phyloP scores from a whole-genome alignment of 2,113 vertebrate genomes.

The Phodopus roborovskii region DNA sequence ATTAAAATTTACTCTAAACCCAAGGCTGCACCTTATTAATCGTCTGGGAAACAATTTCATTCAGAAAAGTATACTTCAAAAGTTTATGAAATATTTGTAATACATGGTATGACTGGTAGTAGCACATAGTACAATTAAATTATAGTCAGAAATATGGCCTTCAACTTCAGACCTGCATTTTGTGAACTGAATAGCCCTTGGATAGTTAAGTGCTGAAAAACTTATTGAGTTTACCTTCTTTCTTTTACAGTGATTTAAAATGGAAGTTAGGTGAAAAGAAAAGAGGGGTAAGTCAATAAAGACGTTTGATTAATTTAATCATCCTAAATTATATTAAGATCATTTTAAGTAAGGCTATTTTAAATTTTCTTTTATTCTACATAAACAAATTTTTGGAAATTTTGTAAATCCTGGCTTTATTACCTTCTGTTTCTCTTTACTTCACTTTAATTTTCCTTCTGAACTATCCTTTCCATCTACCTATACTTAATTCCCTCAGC shows the following conservation, averaged over 20 bases:
- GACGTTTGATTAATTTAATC: conserved; percentile 40
- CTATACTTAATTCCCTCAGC: not conserved
- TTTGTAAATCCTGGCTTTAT: conserved; percentile 55
- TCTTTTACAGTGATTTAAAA: conserved; percentile 51
- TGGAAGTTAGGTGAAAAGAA: conserved; percentile 55
- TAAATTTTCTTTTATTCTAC: conserved; percentile 25
- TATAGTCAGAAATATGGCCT: not conserved
- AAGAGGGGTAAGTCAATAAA: conserved; percentile 55
- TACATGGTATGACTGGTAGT: not conserved
- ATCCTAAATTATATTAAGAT: conserved; percentile 27
- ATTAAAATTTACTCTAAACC: not conserved
- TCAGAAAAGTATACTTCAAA: not conserved
- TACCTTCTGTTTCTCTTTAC: conserved; percentile 7
- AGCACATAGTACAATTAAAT: not conserved
- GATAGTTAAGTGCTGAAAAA: conserved; percentile 29
- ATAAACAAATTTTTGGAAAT: not conserved
- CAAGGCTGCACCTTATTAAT: not conserved
- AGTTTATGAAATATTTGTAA: not conserved
- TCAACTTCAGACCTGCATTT: not conserved
- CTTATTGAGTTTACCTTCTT: not conserved
- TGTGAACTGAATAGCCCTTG: not conserved
- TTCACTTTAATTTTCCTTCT: not conserved
- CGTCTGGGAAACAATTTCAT: not conserved
- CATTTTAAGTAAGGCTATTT: conserved; percentile 62
- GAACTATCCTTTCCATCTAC: not conserved